These are phyloP conservation scores for Chironex yamaguchii DNA, from an alignment of 30 jellyfish, hydroid and myxozoan genomes.

Conservation along the genomic window DNA sequence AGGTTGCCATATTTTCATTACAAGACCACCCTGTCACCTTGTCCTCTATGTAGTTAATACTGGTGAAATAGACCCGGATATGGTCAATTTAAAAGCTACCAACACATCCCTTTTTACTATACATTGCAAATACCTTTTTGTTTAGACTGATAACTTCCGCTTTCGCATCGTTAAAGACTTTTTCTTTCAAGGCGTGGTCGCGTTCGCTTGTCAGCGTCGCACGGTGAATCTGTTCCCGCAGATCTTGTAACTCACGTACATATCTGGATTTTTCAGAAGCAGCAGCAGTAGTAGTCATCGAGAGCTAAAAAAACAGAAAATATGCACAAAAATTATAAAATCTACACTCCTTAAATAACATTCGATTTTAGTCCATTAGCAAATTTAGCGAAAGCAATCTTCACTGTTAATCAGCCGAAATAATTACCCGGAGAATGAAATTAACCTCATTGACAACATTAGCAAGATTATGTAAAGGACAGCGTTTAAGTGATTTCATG, in stretches of 20 bases:
- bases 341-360: background rate
- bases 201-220: conserved; percentile 97
- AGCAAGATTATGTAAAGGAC: too few relatives aligned
- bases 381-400: too few relatives aligned
- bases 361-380: background rate
- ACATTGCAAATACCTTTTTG: conserved; percentile 84
- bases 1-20: too few relatives aligned
- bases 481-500: too few relatives aligned
- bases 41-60: too few relatives aligned
- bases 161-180: conserved; percentile 95
- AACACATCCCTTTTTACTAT: background rate
- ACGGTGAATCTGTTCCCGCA: conserved; percentile 84
- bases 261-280: conserved; percentile 94
- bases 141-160: conserved; percentile 97
- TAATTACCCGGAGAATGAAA: too few relatives aligned
- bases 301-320: conserved; percentile 56
- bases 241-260: conserved; percentile 81
- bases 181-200: conserved; percentile 93
- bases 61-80: background rate
- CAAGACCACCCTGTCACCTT: too few relatives aligned
- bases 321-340: background rate
- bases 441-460: too few relatives aligned
- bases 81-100: background rate
- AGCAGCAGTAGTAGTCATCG: conserved; percentile 83
- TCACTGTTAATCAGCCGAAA: too few relatives aligned